Evolutionary conservation across 2,113 vertebrate genomes (phyloP).

Genomic region (Elephas maximus): DNA sequence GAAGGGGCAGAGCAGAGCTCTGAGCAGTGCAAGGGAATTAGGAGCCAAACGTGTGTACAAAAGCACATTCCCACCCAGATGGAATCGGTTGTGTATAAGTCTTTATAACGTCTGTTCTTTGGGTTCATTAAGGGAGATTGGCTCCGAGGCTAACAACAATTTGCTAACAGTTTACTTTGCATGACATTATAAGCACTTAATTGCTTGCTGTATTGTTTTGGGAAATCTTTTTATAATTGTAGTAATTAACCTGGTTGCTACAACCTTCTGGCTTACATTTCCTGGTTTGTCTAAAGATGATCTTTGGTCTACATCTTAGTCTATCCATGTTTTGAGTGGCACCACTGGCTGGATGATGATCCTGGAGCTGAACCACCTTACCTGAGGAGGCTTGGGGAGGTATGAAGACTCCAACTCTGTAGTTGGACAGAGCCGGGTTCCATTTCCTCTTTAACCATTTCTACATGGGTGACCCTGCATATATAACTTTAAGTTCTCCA

Average conservation of each 20-base stretch:
- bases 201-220: background rate
- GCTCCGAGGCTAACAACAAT: background rate
- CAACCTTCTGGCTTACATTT: background rate
- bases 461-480: background rate
- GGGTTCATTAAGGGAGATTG: background rate
- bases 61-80: background rate
- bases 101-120: background rate
- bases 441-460: background rate
- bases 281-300: conserved; percentile 10
- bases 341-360: background rate
- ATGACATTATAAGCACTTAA: background rate
- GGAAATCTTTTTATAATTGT: background rate
- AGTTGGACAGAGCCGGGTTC: background rate
- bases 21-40: background rate
- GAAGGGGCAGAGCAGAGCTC: background rate
- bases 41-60: background rate
- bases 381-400: background rate
- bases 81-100: background rate
- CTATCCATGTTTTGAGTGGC: background rate
- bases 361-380: background rate
- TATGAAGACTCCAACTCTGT: background rate
- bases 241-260: conserved; percentile 13
- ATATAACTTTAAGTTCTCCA: background rate
- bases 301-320: background rate
- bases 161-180: background rate